phyloP scores from a whole-genome alignment of 2,113 vertebrate genomes.

The Zapornia atra region DNA sequence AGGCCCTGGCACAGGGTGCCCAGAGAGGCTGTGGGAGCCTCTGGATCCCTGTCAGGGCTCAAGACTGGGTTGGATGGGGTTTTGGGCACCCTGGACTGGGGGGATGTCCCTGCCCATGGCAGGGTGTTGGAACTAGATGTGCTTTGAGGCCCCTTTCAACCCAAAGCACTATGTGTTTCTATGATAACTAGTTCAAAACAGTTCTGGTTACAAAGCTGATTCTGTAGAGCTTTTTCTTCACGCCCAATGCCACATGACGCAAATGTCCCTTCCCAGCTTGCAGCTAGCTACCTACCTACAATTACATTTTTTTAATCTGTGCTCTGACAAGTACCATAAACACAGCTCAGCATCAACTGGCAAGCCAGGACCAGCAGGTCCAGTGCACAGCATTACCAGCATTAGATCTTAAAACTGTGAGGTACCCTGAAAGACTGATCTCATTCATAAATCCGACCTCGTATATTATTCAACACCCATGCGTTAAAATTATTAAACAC shows the following conservation, averaged over 20 bases:
- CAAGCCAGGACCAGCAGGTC: not conserved
- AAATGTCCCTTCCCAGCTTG: not conserved
- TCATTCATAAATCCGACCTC: not conserved
- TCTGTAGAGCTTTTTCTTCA: not conserved
- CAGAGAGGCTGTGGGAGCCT: too few relatives aligned
- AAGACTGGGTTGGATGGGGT: too few relatives aligned
- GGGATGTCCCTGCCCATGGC: too few relatives aligned
- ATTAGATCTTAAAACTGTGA: not conserved
- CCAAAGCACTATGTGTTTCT: too few relatives aligned
- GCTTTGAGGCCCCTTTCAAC: too few relatives aligned
- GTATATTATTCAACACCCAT: not conserved
- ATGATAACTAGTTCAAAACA: not conserved
- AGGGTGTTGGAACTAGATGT: too few relatives aligned
- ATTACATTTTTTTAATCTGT: not conserved
- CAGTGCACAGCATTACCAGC: not conserved
- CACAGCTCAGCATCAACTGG: not conserved
- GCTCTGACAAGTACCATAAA: not conserved
- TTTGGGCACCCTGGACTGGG: too few relatives aligned
- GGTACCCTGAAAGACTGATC: not conserved
- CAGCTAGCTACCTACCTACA: not conserved
- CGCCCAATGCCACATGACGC: accelerated
- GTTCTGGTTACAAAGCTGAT: not conserved
- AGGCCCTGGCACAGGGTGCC: too few relatives aligned
- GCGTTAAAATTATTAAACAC: not conserved
- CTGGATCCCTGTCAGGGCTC: too few relatives aligned